Evolutionary conservation across 2,797 vertebrate genomes (phyloP), one percentile per base, ranked within the genome.

Genomic region (Gallinago solitaria): DNA sequence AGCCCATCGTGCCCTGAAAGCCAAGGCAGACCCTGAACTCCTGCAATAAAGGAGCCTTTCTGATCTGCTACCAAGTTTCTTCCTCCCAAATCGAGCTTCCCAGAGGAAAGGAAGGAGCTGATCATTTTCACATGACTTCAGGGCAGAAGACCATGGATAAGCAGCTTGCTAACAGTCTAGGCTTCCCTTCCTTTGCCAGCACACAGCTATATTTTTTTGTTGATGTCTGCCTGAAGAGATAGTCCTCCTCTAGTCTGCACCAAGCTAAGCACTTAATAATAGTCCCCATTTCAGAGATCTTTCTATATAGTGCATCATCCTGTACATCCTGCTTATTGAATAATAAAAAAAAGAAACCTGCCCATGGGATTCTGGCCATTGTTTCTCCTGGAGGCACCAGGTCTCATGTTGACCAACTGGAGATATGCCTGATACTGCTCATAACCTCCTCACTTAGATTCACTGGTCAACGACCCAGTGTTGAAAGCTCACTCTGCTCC

Each of bases 401-500:
- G 17, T 78, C 17, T 84, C 3, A 0, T 43, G 47, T 23, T 81
- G 47, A 48, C 4, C 13, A 18, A 24, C 11, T 77, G 57, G 47
- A 79, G 81, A 45, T 39, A 48, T 23, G 15, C 24, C 57, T 69
- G 76, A 14, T 50, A 19, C 16, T 0, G 2, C 63, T 82, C 25
- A 11, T 11, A 67, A 24, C 32, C 23, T 64, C 32, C 61, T 90
- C 70, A 10, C 16, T 0, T 23, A 19, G 23, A 54, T 54, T 54
- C 51, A 30, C 28, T 54, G 23, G 19, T 81, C 59, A 35, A 10
- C 41, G 23, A 16, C 25, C 77, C 2, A 0, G 18, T 43, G 45
- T 9, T 64, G 51, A 61, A 75, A 47, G 64, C 25, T 75, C 20
- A 8, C 5, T 45, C 8, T 0, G 0, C 35, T 87, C 76, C 50